Evolutionary conservation across 2,888 invertebrate genomes (phyloP).

Genomic region (Neoascia interrupta): DNA sequence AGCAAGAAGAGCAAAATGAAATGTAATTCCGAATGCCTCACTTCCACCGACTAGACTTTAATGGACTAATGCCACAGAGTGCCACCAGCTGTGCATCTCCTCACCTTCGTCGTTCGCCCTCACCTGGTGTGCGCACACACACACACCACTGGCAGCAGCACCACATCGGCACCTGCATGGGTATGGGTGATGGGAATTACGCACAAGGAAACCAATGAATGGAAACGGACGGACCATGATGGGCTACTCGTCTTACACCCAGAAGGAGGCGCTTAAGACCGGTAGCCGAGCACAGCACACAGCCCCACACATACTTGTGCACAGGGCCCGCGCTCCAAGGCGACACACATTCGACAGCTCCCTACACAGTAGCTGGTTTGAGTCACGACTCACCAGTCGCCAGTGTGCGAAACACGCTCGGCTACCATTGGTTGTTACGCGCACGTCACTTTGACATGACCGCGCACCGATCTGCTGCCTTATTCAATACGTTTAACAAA

Average conservation of each 20-base stretch:
- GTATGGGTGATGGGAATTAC: slow-evolving; percentile 65
- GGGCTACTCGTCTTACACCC: slow-evolving; percentile 62
- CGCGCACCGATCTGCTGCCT: slow-evolving; percentile 29
- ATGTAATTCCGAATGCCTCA: slow-evolving; percentile 65
- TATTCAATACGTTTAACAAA: slow-evolving; percentile 36
- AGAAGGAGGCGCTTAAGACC: slow-evolving; percentile 79
- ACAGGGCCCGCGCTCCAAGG: slow-evolving; percentile 40
- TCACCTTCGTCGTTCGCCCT: slow-evolving; percentile 64
- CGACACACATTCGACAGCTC: slow-evolving; percentile 47
- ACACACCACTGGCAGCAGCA: slow-evolving; percentile 40
- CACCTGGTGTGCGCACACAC: slow-evolving; percentile 58
- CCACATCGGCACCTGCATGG: slow-evolving; percentile 26
- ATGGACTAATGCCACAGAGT: slow-evolving; percentile 61
- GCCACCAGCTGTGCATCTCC: slow-evolving; percentile 68
- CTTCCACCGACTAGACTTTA: slow-evolving; percentile 69
- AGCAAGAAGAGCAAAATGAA: slow-evolving; percentile 68
- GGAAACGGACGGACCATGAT: slow-evolving; percentile 41
- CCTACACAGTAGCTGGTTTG: slow-evolving; percentile 63
- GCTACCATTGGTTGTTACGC: slow-evolving; percentile 69
- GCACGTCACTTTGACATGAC: slow-evolving; percentile 9
- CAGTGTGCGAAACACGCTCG: slow-evolving; percentile 68
- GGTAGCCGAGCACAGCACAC: slow-evolving; percentile 74
- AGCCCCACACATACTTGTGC: slow-evolving; percentile 4
- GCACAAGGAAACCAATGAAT: slow-evolving; percentile 68
- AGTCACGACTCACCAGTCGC: too few relatives aligned